Evolutionary conservation across 2,113 vertebrate species (phyloP).

Genomic region (Menidia beryllina): DNA sequence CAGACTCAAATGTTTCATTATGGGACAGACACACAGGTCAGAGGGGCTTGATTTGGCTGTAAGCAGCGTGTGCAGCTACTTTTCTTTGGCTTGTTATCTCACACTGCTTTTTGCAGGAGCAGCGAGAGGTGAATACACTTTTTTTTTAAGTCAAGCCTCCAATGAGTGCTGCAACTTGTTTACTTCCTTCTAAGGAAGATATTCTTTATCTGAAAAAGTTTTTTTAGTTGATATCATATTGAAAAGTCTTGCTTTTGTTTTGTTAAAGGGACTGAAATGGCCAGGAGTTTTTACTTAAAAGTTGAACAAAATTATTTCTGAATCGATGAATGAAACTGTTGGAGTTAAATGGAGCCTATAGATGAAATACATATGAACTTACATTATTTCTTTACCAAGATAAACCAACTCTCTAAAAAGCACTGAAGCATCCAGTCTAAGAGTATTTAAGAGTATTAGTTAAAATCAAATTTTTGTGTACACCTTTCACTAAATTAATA

Average conservation of each 20-base stretch:
- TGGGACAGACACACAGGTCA: conserved; percentile 28
- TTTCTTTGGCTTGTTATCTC: conserved; percentile 16
- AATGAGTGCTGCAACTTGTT: no score
- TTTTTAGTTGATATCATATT: not conserved
- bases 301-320: no score
- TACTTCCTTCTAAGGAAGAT: not conserved
- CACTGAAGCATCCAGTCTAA: no score
- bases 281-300: no score
- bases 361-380: no score
- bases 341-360: no score
- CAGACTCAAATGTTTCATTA: conserved; percentile 35
- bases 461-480: no score
- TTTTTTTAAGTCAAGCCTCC: not conserved
- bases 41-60: conserved; percentile 29
- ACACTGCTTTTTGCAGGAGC: not conserved
- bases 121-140: not conserved
- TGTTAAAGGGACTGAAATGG: not conserved
- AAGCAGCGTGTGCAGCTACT: not conserved
- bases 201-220: not conserved
- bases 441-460: no score
- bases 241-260: not conserved
- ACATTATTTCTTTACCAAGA: no score
- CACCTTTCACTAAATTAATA: no score
- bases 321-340: no score
- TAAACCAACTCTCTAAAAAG: no score